A percentile compares a stretch with the other conserved stretches of the same genome.
Evolutionary conservation across 2,888 invertebrate species (phyloP).

Genomic region (Drosophila meridiana): DNA sequence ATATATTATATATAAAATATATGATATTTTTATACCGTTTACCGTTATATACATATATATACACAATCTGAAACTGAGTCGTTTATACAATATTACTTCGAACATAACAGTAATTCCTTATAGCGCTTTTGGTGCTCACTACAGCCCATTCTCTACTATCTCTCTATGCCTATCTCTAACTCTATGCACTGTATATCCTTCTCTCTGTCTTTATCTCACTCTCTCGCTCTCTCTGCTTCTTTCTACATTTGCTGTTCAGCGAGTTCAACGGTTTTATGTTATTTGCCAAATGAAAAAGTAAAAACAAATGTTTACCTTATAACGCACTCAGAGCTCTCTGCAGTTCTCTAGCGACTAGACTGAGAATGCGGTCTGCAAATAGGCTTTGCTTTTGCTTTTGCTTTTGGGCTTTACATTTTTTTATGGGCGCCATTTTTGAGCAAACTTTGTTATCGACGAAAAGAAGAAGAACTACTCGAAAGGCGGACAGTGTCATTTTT

Average conservation of each 20-base stretch:
- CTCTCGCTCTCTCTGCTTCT: neutral
- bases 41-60: neutral
- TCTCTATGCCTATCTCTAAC: conserved; percentile 27
- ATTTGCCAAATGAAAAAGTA: conserved; percentile 80
- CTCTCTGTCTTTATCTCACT: conserved; percentile 5
- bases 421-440: conserved; percentile 64
- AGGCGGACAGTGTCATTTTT: conserved; percentile 59
- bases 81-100: neutral
- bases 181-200: conserved; percentile 6
- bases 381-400: conserved; percentile 74
- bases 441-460: conserved; percentile 74
- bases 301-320: conserved; percentile 79
- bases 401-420: conserved; percentile 75
- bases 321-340: conserved; percentile 52
- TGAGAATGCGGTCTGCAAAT: conserved; percentile 67
- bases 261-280: conserved; percentile 73
- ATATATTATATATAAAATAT: neutral
- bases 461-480: conserved; percentile 6
- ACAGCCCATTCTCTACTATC: conserved; percentile 22
- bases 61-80: neutral
- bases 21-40: neutral
- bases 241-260: conserved; percentile 18
- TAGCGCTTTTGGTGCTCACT: conserved; percentile 17
- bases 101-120: neutral
- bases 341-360: conserved; percentile 39